phyloP scores from a whole-genome alignment of 2,888 invertebrate species.

The Blera fallax region DNA sequence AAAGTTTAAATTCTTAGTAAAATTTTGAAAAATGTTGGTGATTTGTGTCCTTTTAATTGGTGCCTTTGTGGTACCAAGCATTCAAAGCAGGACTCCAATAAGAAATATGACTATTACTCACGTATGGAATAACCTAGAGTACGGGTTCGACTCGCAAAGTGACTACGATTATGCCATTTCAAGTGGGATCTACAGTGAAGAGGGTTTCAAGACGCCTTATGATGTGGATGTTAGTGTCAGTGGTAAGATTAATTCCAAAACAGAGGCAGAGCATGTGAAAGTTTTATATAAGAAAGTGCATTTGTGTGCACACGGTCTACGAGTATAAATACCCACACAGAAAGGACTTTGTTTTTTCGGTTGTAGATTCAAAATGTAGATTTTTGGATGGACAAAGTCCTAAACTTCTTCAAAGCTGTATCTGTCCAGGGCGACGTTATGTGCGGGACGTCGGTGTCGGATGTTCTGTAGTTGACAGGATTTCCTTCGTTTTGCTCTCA shows the following conservation, averaged over 20 bases:
- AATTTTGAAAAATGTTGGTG: slow-evolving; percentile 7
- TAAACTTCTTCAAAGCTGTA: too few species aligned
- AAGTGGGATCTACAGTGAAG: slow-evolving; percentile 11
- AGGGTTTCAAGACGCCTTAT: slow-evolving; percentile 47
- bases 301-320: neutral
- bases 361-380: too few species aligned
- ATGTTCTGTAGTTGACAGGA: too few species aligned
- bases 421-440: too few species aligned
- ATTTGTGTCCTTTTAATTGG: slow-evolving; percentile 6
- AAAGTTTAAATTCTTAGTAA: neutral
- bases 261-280: neutral
- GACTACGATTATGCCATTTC: slow-evolving; percentile 25
- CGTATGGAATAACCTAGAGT: slow-evolving; percentile 52
- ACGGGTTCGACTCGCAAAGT: slow-evolving; percentile 15
- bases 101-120: slow-evolving; percentile 34
- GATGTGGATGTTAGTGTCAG: slow-evolving; percentile 27
- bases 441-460: too few species aligned
- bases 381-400: too few species aligned
- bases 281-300: too few species aligned
- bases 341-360: neutral
- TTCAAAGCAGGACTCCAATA: neutral
- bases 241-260: slow-evolving; percentile 20
- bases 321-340: neutral
- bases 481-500: too few species aligned
- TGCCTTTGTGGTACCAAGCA: neutral